Evolutionary conservation across 2,888 invertebrate genomes (phyloP), one percentile per base, ranked within the genome.

Genomic region (Abrostola triplasia): DNA sequence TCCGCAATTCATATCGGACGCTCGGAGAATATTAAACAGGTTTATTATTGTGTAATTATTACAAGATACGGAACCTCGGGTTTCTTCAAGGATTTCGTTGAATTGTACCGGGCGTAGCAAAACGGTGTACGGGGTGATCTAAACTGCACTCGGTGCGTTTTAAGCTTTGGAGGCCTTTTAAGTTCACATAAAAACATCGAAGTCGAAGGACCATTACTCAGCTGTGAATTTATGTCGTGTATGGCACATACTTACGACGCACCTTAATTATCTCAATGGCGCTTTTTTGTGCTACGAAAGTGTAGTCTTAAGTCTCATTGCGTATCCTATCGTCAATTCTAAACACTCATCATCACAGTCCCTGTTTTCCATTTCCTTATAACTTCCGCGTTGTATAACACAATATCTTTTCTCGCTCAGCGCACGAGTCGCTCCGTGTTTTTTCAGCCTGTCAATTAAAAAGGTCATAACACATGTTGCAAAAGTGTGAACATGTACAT

Each of bases 401-500:
- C 61, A 61, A 61, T 67, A 66, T 76, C 73, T 24, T 61, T 73
- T 67, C 69, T 64, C 52, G 59, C 60, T 59, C 44, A 49, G 44
- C 40, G 57, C 68, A 77, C 70, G 64, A 79, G 76, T 73, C 67
- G 48, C 61, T 61, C 54, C 54, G 59, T 51, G 55, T 68, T 77
- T 73, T 77, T 74, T 69, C 66, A 69, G 71, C 55, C 71, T 71
- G 78, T 77, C 77, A 80, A 77, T 74, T 80, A 77, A 77, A 80
- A 77, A 79, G 81, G 79, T 67, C 79, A 73, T 38, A 79, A 76
- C 67, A 66, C 37, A 53, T 48, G 64, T 79, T 79, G 79, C 79
- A 79, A 79, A 81, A 73, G 81, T 79, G 79, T 76, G 77, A 76
- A 79, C 78, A 79, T 70, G 73, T 61, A 64, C 71, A 64, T 67